Percentiles rank a stretch among this genome's conserved stretches.
Evolutionary conservation across 2,113 vertebrate species (phyloP).

Genomic region (Fulmarus glacialis): DNA sequence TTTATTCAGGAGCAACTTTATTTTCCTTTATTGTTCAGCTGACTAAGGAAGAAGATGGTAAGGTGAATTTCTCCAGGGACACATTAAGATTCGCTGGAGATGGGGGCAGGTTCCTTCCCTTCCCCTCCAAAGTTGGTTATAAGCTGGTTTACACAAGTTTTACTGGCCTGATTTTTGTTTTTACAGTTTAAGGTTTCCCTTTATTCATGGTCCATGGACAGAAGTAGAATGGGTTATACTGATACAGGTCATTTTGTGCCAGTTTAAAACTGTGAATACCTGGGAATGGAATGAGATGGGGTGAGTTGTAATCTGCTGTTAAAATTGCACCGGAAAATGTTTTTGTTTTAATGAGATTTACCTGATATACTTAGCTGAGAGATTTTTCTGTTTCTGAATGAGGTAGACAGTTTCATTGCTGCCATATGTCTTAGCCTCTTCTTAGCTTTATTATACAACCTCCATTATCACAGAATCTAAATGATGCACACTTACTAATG

Average conservation of each 20-base stretch:
- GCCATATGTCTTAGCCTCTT: neutral
- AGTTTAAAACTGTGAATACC: neutral
- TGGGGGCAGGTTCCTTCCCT: neutral
- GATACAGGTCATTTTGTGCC: neutral
- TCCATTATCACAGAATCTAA: neutral
- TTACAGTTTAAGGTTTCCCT: neutral
- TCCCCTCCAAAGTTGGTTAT: neutral
- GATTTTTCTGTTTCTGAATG: constrained; percentile 17
- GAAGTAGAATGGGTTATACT: neutral
- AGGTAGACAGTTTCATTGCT: neutral
- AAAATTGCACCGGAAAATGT: neutral
- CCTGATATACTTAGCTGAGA: neutral
- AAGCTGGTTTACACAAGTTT: neutral
- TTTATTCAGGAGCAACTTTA: neutral
- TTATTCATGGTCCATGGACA: neutral
- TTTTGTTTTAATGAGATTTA: neutral
- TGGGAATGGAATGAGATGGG: neutral
- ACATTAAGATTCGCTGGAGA: neutral
- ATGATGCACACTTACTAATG: neutral
- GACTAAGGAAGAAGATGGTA: neutral
- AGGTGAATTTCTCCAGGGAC: neutral
- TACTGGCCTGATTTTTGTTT: neutral
- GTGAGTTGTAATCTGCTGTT: neutral
- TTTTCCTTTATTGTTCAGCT: neutral
- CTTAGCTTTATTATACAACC: neutral